These are phyloP conservation scores for Drosophila kanapiae DNA, from an alignment of 1,140 invertebrate genomes.

Conservation along the genomic window DNA sequence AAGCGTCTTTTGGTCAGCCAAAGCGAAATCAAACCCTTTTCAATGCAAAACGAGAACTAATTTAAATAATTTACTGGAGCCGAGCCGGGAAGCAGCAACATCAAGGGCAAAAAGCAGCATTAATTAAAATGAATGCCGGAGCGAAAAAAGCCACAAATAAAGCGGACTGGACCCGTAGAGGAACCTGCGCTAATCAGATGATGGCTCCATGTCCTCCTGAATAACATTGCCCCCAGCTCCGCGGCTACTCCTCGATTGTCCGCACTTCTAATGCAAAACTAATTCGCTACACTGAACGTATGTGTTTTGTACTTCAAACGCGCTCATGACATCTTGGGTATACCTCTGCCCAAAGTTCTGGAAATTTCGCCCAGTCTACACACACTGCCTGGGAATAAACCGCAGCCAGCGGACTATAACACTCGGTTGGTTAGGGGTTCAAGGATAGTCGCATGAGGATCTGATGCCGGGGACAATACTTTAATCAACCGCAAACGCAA, in stretches of 20 bases:
- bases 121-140: conserved; percentile 50
- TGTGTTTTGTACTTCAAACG: neutral
- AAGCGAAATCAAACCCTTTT: conserved; percentile 62
- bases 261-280: conserved; percentile 30
- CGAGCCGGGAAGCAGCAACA: neutral
- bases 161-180: neutral
- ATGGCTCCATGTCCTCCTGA: conserved; percentile 10
- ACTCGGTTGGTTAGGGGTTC: neutral
- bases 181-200: conserved; percentile 20
- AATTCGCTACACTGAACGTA: conserved; percentile 16
- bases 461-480: conserved; percentile 14
- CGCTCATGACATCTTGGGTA: neutral
- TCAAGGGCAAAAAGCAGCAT: conserved; percentile 30
- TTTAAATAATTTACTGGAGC: conserved; percentile 67
- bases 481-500: conserved; percentile 57
- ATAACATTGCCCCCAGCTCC: conserved; percentile 7
- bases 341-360: neutral
- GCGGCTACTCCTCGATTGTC: neutral
- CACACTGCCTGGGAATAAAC: neutral
- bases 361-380: conserved; percentile 1
- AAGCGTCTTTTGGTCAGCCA: conserved; percentile 56
- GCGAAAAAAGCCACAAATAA: conserved; percentile 14
- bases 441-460: conserved; percentile 1
- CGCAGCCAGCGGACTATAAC: neutral
- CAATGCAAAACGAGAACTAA: conserved; percentile 64